phyloP scores from a whole-genome alignment of 2,113 vertebrate species.

The Peromyscus maniculatus region DNA sequence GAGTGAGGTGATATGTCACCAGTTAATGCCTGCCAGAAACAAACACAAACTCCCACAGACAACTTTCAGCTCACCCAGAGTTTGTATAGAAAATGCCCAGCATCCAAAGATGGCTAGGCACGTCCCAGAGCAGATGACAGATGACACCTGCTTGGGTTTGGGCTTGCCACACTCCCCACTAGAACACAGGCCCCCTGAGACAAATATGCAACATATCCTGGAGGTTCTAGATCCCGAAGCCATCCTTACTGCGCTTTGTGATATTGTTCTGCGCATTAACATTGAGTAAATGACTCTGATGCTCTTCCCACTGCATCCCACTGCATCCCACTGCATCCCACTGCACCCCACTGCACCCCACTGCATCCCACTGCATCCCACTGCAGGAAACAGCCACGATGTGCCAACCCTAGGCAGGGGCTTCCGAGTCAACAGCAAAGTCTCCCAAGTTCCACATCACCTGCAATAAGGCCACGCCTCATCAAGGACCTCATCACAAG shows the following conservation, averaged over 20 bases:
- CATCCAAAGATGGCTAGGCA: neutral
- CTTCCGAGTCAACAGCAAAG: neutral
- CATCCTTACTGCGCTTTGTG: neutral
- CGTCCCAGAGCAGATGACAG: neutral
- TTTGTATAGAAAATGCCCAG: neutral
- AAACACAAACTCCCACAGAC: neutral
- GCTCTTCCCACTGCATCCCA: too few species aligned
- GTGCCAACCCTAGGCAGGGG: neutral
- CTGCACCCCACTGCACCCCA: neutral
- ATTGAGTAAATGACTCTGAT: neutral
- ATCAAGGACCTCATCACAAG: neutral
- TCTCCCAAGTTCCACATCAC: neutral
- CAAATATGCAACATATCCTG: too few species aligned
- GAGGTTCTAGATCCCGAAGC: too few species aligned
- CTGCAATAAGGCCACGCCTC: neutral
- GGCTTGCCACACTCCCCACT: too few species aligned
- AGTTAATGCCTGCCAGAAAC: neutral
- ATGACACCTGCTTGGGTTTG: neutral
- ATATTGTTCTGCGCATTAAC: neutral
- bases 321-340: too few species aligned
- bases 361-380: too few species aligned
- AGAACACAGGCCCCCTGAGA: too few species aligned
- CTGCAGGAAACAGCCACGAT: neutral
- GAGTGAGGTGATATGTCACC: neutral
- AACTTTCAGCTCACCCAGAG: neutral